phyloP scores from a whole-genome alignment of 1,140 invertebrate species.

The Elysia chlorotica region DNA sequence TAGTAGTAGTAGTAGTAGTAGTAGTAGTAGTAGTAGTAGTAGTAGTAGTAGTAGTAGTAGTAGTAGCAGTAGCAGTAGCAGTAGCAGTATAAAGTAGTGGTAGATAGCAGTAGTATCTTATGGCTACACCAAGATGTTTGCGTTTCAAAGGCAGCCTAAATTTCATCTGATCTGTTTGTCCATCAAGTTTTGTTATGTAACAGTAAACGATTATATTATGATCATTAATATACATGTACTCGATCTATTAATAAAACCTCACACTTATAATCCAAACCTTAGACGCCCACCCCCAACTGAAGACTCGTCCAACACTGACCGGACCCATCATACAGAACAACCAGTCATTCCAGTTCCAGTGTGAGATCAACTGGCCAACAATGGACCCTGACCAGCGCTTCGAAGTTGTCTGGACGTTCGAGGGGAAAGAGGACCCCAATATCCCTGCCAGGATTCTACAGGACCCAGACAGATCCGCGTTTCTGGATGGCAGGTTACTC shows the following conservation, averaged over 20 bases:
- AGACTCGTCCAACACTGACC: not conserved
- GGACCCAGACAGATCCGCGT: not conserved
- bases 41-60: not conserved
- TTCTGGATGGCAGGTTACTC: not conserved
- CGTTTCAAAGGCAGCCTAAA: too few species aligned
- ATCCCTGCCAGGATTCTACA: not conserved
- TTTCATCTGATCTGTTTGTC: too few species aligned
- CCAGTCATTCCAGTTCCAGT: conserved; percentile 8
- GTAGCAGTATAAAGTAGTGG: not conserved
- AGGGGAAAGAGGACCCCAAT: not conserved
- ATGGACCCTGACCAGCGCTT: conserved; percentile 3
- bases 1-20: not conserved
- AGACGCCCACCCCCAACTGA: not conserved
- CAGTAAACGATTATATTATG: too few species aligned
- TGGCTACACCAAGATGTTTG: too few species aligned
- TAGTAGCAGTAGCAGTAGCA: not conserved
- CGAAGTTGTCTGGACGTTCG: conserved; percentile 17
- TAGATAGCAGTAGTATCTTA: not conserved
- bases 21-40: not conserved
- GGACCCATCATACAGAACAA: not conserved
- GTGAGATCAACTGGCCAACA: not conserved
- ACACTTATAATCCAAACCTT: too few species aligned
- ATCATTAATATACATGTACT: too few species aligned
- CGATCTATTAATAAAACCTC: too few species aligned
- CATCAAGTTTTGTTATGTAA: too few species aligned